phyloP scores from a whole-genome alignment of 2,113 vertebrate genomes.

The Scophthalmus maximus region DNA sequence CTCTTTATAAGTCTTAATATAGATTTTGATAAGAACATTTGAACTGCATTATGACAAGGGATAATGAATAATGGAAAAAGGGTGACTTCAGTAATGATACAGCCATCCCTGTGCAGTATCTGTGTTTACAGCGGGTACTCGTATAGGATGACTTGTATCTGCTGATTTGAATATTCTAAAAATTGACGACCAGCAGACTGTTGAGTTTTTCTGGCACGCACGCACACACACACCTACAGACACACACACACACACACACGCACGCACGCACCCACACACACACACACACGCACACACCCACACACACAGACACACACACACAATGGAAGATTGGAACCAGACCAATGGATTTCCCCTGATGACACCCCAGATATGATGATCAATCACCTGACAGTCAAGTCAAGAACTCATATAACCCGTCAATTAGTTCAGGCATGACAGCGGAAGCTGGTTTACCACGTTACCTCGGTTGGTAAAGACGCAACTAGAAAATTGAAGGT shows the following conservation, averaged over 20 bases:
- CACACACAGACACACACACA: neutral
- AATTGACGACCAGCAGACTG: constrained; percentile 32
- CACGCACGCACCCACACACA: neutral
- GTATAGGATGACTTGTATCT: constrained; percentile 12
- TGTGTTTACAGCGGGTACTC: no score
- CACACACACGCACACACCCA: neutral
- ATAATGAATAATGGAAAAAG: no score
- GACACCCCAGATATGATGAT: constrained; percentile 39
- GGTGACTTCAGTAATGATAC: no score
- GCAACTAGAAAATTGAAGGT: neutral
- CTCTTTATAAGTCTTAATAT: no score
- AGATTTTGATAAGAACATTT: no score
- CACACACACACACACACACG: no score
- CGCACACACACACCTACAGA: neutral
- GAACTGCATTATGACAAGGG: no score
- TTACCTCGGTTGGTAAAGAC: no score
- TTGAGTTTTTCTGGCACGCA: constrained; percentile 10
- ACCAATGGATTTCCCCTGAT: constrained; percentile 72
- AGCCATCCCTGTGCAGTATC: no score
- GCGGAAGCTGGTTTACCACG: neutral
- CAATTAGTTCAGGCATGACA: constrained; percentile 15
- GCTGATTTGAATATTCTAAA: constrained; percentile 47
- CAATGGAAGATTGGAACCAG: neutral
- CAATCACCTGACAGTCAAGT: constrained; percentile 2
- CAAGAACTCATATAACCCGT: constrained; percentile 17